Evolutionary conservation across 2,888 invertebrate genomes (phyloP).

Genomic region (Thysanoteuthis rhombus): DNA sequence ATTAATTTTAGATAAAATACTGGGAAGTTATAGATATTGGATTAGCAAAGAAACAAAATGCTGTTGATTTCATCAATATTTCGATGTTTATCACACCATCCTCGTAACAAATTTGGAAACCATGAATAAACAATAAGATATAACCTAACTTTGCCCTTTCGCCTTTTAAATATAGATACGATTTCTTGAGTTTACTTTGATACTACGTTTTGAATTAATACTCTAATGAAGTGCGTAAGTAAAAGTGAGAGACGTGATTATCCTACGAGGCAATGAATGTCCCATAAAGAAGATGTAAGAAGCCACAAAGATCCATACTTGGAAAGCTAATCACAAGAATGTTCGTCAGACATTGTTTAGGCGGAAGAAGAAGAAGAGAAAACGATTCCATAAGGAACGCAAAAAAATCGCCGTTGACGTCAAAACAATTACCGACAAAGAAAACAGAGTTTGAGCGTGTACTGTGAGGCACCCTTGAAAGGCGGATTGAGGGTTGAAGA

Average conservation of each 20-base stretch:
- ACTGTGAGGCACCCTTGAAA: not conserved
- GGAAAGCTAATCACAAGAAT: not conserved
- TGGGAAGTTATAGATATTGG: no score
- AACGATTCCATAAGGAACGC: not conserved
- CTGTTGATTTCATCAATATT: no score
- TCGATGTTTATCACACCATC: no score
- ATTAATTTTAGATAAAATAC: no score
- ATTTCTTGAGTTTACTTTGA: not conserved
- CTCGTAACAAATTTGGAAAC: no score
- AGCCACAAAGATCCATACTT: not conserved
- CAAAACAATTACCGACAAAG: constrained; percentile 12
- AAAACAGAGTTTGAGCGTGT: not conserved
- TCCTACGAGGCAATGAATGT: not conserved
- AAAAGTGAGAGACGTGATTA: not conserved
- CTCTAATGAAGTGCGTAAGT: not conserved
- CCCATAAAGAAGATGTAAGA: not conserved
- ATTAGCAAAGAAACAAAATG: no score
- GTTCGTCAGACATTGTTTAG: not conserved
- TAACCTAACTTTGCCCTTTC: not conserved
- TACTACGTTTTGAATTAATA: no score
- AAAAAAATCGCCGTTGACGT: not conserved
- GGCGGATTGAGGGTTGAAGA: not conserved
- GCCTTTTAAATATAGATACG: not conserved
- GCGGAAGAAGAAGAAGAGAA: not conserved
- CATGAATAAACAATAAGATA: not conserved